Conservation (phyloP, 2,888 invertebrate species). For the Nebria salina region DNA sequence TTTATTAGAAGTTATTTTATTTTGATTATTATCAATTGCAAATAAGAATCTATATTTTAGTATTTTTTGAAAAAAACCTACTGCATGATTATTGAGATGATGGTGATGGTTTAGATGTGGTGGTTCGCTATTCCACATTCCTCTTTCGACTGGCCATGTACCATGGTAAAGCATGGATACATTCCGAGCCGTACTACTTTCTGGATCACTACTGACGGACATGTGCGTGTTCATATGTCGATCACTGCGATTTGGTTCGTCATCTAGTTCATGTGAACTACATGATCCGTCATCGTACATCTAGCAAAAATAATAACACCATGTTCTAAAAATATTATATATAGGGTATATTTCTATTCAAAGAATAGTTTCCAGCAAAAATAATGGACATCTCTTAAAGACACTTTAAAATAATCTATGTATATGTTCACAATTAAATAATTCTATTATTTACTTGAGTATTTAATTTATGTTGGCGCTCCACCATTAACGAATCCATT, state of each 20-base stretch:
- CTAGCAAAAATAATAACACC: not conserved
- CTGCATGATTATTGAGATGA: conserved; percentile 47
- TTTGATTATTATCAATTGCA: too few relatives aligned
- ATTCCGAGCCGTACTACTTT: conserved; percentile 51
- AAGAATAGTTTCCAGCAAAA: too few relatives aligned
- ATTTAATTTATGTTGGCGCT: conserved; percentile 49
- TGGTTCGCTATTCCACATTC: conserved; percentile 60
- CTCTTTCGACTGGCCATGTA: conserved; percentile 70
- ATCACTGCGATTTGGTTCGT: not conserved
- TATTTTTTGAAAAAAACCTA: conserved; percentile 20
- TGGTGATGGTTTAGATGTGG: conserved; percentile 50
- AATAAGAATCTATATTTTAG: not conserved
- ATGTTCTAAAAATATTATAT: not conserved
- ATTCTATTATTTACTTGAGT: not conserved
- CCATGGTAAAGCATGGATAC: conserved; percentile 67
- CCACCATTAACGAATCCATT: conserved; percentile 57
- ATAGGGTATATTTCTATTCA: too few relatives aligned
- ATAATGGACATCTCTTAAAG: too few relatives aligned
- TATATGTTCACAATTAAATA: too few relatives aligned
- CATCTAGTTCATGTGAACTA: not conserved
- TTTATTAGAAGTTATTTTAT: too few relatives aligned
- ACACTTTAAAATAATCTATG: too few relatives aligned
- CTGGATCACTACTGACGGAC: conserved; percentile 61
- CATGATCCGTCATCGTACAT: conserved; percentile 6
- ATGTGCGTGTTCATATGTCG: not conserved